Base-by-base conservation (phyloP, 2,797 vertebrate species). In the Huso huso region DNA sequence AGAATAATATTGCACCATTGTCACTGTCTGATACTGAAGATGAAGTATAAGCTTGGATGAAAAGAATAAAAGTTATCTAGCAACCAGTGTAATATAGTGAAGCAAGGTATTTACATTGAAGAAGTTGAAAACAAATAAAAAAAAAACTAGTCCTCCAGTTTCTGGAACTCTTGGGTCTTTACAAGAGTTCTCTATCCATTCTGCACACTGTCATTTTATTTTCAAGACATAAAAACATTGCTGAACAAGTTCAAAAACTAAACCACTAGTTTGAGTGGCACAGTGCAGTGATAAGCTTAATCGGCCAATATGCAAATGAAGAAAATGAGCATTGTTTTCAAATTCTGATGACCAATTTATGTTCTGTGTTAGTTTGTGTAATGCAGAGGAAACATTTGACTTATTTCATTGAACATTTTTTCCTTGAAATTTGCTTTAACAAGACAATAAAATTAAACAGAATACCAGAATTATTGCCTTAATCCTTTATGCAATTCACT, bases 1-100 rank as follows among this genome's bases (percentile, higher is more conserved):
- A 48, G 60, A 83, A 85, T 79, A 77, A 85, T 88, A 90, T 90
- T 90, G 86, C 87, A 89, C 87, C 81, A 78, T 86, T 83, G 87
- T 87, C 86, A 87, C 86, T 86, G 87, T 89, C 85, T 89, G 85
- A 76, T 89, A 76, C 73, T 78, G 79, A 82, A 75, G 73, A 74
- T 80, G 81, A 84, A 87, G 82, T 81, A 66, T 65, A 11, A 69
- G 79, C 81, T 79, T 78, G 78, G 78, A 75, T 77, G 71, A 78
- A 63, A 68, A 62, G 65, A 77, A 82, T 69, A 76, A 71, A 53
- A 71, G 10, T 59, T 67, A 76, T 69, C 72, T 68, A 68, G 76
- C 73, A 76, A 64, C 63, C 68, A 37, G 23, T 37, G 23, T 37
- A 37, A 37, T 37, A 37, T 37, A 76, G 62, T 68, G 60, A 63